phyloP scores from a whole-genome alignment of 2,113 vertebrate genomes.

The Gorilla gorilla region DNA sequence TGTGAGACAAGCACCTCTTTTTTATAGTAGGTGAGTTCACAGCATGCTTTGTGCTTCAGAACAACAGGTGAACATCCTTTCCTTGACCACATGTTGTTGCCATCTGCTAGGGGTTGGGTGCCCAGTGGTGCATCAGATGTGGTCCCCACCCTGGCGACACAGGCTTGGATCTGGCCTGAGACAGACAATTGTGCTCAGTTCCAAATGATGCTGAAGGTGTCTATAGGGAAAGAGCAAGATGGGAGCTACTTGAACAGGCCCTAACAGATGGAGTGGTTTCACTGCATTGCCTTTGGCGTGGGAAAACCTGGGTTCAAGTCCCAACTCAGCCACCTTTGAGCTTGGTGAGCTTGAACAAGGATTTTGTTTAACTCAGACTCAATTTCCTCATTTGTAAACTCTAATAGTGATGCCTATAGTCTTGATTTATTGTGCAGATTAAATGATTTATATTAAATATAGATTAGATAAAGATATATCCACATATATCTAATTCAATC shows the following conservation, averaged over 20 bases:
- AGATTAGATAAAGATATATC: neutral
- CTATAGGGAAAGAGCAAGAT: neutral
- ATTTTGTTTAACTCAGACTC: neutral
- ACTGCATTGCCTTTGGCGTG: neutral
- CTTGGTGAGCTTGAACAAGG: too few relatives aligned
- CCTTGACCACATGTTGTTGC: neutral
- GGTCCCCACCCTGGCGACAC: neutral
- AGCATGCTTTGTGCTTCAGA: neutral
- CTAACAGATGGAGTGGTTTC: neutral
- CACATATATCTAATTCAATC: neutral
- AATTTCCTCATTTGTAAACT: neutral
- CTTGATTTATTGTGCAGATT: neutral
- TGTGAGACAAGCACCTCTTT: neutral
- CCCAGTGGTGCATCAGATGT: accelerated
- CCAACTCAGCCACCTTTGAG: neutral
- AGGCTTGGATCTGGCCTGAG: neutral
- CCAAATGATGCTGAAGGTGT: neutral
- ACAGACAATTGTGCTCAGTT: neutral
- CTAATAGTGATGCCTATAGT: neutral
- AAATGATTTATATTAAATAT: neutral
- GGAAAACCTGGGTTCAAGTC: neutral
- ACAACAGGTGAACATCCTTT: too few relatives aligned
- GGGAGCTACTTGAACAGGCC: neutral
- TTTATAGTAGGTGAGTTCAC: neutral
- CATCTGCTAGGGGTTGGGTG: neutral